Base-by-base conservation (phyloP, 30 jellyfish, hydroid and myxozoan species). In the Cassiopea xamachana region DNA sequence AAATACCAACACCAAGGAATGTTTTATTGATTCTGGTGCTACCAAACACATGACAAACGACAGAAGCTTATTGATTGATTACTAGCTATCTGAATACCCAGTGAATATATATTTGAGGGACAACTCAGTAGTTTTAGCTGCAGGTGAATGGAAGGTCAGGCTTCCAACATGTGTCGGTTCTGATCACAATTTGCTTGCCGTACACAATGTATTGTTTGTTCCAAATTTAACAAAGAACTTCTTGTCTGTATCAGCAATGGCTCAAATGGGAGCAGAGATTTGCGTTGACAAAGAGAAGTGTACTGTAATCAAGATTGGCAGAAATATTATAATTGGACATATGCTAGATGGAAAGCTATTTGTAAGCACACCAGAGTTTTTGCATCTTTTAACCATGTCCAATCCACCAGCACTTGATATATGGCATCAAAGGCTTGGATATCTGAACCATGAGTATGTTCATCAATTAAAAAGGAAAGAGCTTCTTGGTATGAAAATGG, bases 21-120 rank as follows among this genome's bases (percentile, higher is more conserved):
- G 90, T 80, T 87, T 64, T 87, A 69, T 87, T 47, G 95, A 77
- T 79, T 77, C 90, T 69, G 95, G 90, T 69, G 96, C 91, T 16
- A 80, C 82, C 43, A 80, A 81, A 55, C 87, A 89, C n/a, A 80
- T 73, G 88, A 80, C 84, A 18, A 71, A 1, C 73, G 88, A 80
- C 87, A 75, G 82, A 51, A 81, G 84, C 48, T 48, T 72, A 48
- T 17, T 79, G 79, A 9, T 79, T 8, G 27, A 77, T 74, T 87
- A 60, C 62, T 51, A 27, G 46, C 69, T 51, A n/a, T 77, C 43
- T 76, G 79, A 87, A 69, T 79, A 76, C 69, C 94, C 90, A 87
- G 17, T 79, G 62, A 77, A 87, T 3, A 68, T 76, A 62, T 87
- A 59, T 47, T 79, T 79, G 64, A 90, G 90, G 48, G 94, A 87